A percentile compares a stretch with the other conserved stretches of the same genome.
phyloP scores from a whole-genome alignment of 2,888 invertebrate genomes.

The Scrobipalpa costella region DNA sequence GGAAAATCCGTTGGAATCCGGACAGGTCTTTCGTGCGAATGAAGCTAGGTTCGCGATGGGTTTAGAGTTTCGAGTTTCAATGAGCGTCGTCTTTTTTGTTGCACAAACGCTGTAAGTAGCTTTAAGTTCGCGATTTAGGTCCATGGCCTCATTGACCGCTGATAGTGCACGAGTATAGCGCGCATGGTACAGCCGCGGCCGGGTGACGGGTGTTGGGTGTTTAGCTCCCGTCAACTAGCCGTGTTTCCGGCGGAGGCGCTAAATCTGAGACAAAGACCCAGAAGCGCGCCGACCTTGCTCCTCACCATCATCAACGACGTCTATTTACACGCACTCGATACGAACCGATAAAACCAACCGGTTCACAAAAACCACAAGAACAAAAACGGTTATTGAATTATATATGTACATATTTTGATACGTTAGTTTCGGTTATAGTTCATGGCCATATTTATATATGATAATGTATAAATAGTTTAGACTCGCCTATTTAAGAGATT shows the following conservation, averaged over 20 bases:
- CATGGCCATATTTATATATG: no score
- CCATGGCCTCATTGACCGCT: slow-evolving; percentile 24
- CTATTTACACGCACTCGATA: no score
- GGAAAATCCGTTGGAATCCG: slow-evolving; percentile 28
- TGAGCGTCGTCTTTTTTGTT: slow-evolving; percentile 28
- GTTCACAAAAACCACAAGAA: not conserved
- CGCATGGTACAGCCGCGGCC: no score
- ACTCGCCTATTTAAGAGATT: no score
- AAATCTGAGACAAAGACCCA: slow-evolving; percentile 69
- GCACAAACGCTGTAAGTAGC: not conserved
- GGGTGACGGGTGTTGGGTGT: slow-evolving; percentile 68
- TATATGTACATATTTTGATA: no score
- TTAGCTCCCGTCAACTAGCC: slow-evolving; percentile 73
- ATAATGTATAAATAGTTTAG: no score
- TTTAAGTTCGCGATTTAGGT: not conserved
- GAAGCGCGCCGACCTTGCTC: slow-evolving; percentile 65
- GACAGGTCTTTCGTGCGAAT: not conserved
- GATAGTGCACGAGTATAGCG: no score
- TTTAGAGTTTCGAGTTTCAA: slow-evolving; percentile 33
- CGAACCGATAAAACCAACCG: slow-evolving; percentile 4
- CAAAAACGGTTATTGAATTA: no score
- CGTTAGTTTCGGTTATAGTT: no score
- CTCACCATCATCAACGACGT: slow-evolving; percentile 50
- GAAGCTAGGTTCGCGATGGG: not conserved
- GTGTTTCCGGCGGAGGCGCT: slow-evolving; percentile 72